Base-by-base conservation (phyloP, 2,113 vertebrate genomes). In the Podocnemis expansa region DNA sequence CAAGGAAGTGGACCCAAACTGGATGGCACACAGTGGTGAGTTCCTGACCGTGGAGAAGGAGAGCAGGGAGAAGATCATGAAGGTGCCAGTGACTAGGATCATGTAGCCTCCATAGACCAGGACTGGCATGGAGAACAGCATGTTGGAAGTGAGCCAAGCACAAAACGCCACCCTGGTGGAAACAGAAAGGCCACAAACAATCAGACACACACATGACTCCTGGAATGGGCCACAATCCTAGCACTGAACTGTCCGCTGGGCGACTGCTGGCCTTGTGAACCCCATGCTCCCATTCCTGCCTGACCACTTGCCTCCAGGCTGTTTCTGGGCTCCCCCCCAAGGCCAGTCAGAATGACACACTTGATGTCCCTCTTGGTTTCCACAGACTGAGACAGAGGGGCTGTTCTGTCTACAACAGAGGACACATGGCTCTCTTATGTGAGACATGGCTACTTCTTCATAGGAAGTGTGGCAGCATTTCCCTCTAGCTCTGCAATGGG, bases 141-240 rank as follows among this genome's bases (percentile, higher is more conserved):
- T 96, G 91, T 99, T 99, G 97, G 99, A 97, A 12, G 99, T 85
- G 34, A 99, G 87, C 99, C 99, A 99, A 52, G 98, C 98, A 94
- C 99, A 99, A 96, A 99, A 99, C 1, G 99, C 99, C 21, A 98
- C 98, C 99, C 99, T 99, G 98, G 63, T 85, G 81, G 88, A 8
- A 58, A 80, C 24, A 47, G 49, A 73, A 92, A 84, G 24, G n/a
- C 8, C 24, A 8, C 19, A 0, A 0, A 29, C 22, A 67, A 86
- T 47, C 8, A 70, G 63, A 70, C 19, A 8, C n/a, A 17, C 63
- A 21, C n/a, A 38, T 5, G 9, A n/a, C 63, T 5, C 1, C n/a
- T 22, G 63, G 60, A 34, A 14, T 3, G 3, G 60, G 31, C 60
- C 31, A 67, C 31, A 4, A 13, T 19, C 14, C n/a, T 67, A 14